Percentiles rank a stretch among this genome's conserved stretches.
These are phyloP conservation scores for Macrocentrus cingulum DNA, from an alignment of 1,140 invertebrate species.

Conservation along the genomic window DNA sequence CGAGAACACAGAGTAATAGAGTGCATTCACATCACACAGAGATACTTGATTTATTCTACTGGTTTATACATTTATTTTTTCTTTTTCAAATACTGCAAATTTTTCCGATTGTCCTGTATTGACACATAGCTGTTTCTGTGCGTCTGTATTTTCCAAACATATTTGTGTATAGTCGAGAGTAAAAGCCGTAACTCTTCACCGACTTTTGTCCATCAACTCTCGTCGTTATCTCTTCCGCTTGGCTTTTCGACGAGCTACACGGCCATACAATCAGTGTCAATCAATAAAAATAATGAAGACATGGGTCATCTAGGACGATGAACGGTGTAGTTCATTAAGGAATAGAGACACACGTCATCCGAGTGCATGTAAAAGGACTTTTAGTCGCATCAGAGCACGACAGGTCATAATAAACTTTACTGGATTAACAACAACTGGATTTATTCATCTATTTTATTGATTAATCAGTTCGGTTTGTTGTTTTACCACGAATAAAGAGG, in stretches of 20 bases:
- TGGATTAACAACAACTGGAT: background rate
- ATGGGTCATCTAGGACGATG: conserved; percentile 18
- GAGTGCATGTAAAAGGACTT: background rate
- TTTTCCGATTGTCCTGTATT: too few relatives aligned
- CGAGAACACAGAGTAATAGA: background rate
- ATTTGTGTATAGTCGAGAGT: too few relatives aligned
- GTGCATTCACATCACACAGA: background rate
- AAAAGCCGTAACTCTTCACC: too few relatives aligned
- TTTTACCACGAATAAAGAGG: too few relatives aligned
- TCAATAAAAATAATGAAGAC: conserved; percentile 30
- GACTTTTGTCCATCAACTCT: background rate
- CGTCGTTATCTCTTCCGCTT: background rate
- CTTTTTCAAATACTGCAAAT: too few relatives aligned
- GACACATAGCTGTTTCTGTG: too few relatives aligned
- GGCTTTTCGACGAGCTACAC: background rate
- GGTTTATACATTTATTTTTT: too few relatives aligned
- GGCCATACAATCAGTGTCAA: conserved; percentile 25
- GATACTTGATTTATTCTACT: too few relatives aligned
- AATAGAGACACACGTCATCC: conserved; percentile 3
- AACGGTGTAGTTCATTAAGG: conserved; percentile 18
- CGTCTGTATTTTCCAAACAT: too few relatives aligned
- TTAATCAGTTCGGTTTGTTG: too few relatives aligned
- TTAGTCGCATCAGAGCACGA: too few relatives aligned
- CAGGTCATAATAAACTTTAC: too few relatives aligned
- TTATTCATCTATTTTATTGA: conserved; percentile 33